These are phyloP conservation scores for Cetoscarus ocellatus DNA, from an alignment of 2,797 vertebrate genomes.

Conservation along the genomic window DNA sequence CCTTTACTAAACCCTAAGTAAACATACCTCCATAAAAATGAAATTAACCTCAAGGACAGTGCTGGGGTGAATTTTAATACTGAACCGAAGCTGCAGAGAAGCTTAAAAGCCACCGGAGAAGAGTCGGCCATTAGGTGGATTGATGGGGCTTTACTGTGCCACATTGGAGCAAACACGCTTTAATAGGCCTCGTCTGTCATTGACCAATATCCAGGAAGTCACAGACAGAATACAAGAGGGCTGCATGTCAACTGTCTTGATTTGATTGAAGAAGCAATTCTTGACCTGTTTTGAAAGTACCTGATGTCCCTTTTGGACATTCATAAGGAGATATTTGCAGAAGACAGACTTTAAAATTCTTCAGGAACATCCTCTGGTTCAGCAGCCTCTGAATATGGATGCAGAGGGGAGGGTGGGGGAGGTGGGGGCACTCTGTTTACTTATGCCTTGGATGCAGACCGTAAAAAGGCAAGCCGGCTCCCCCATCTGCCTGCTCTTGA, in stretches of 20 bases:
- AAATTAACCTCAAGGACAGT: slow-evolving; percentile 66
- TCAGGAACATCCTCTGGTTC: slow-evolving; percentile 20
- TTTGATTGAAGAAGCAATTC: slow-evolving; percentile 25
- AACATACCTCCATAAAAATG: slow-evolving; percentile 65
- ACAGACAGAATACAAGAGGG: slow-evolving; percentile 18
- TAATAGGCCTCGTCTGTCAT: slow-evolving; percentile 76
- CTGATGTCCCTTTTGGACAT: slow-evolving; percentile 11
- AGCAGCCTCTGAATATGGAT: slow-evolving; percentile 20
- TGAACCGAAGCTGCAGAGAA: slow-evolving; percentile 25
- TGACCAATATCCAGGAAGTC: slow-evolving; percentile 46
- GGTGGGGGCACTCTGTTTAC: slow-evolving; percentile 27
- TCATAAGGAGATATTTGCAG: slow-evolving; percentile 10
- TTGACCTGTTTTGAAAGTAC: slow-evolving; percentile 20
- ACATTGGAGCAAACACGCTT: slow-evolving; percentile 66
- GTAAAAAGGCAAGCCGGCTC: slow-evolving; percentile 63
- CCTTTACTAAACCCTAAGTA: slow-evolving; percentile 58
- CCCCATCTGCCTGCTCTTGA: slow-evolving; percentile 60
- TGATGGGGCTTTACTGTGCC: slow-evolving; percentile 75
- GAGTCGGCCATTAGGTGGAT: slow-evolving; percentile 68
- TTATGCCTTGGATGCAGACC: slow-evolving; percentile 55
- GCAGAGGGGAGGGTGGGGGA: background rate
- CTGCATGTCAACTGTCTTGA: slow-evolving; percentile 39
- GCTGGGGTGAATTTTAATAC: slow-evolving; percentile 63
- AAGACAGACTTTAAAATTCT: slow-evolving; percentile 19
- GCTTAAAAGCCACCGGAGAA: slow-evolving; percentile 43